Evolutionary conservation across 2,888 invertebrate genomes (phyloP), one percentile per base, ranked within the genome.

Genomic region (Zaprionus obscuricornis): DNA sequence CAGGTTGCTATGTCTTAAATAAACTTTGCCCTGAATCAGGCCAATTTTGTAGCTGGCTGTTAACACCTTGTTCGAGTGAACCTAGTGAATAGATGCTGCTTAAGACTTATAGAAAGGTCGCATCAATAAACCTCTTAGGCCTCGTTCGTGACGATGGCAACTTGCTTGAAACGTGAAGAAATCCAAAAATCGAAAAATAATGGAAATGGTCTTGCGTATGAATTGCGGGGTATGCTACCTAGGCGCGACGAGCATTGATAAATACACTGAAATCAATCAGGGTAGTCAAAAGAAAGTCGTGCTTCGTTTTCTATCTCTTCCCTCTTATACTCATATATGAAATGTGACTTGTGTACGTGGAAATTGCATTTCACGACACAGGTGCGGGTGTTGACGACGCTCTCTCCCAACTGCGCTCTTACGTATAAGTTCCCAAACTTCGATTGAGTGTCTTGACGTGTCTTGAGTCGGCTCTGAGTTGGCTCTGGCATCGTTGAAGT

Each of bases 351-450:
- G 58, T 54, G 52, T 73, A 83, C 81, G 86, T 85, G 84, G 81
- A 84, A 81, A 81, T 84, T 74, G 82, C 84, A 81, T 77, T 76
- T 73, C 79, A 78, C 67, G 64, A 51, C 42, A 45, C 60, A 55
- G 47, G 50, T 56, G 46, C 31, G 24, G 31, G 36, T 18, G 33
- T 31, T 18, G n/a, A 31, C 18, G 37, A 34, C 18, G 40, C 6
- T 14, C 26, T 36, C 26, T 33, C 17, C 11, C 20, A 22, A 39
- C n/a, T n/a, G n/a, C n/a, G n/a, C n/a, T n/a, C n/a, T n/a, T n/a
- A n/a, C n/a, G n/a, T n/a, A n/a, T n/a, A n/a, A n/a, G n/a, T n/a
- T n/a, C n/a, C n/a, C n/a, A n/a, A n/a, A n/a, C n/a, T n/a, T n/a
- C n/a, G n/a, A n/a, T n/a, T n/a, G n/a, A n/a, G n/a, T n/a, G n/a